A percentile compares a stretch with the other conserved stretches of the same genome.
Conservation (phyloP, 2,888 invertebrate species). For the Antheraea yamamai region DNA sequence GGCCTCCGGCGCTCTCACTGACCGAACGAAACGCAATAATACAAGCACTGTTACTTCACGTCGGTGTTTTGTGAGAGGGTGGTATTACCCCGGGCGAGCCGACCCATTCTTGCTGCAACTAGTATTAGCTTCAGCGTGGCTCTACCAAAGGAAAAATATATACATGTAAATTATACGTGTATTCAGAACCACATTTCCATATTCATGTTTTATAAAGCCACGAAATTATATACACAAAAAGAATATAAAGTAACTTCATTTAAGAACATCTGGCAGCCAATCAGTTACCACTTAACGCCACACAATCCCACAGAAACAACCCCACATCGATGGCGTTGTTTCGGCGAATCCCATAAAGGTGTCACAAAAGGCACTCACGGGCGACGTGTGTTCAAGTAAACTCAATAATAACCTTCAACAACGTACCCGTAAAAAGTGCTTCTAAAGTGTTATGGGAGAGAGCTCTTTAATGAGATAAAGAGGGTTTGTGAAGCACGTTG, state of each 20-base stretch:
- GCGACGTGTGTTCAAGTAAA: conserved; percentile 53
- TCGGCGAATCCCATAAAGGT: conserved; percentile 27
- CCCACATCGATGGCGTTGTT: conserved; percentile 13
- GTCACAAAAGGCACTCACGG: conserved; percentile 48
- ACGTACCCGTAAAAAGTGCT: conserved; percentile 12
- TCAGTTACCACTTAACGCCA: background rate
- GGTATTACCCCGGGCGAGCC: too few species aligned
- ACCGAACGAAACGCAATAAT: too few species aligned
- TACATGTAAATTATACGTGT: background rate
- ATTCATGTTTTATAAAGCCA: background rate
- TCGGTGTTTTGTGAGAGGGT: too few species aligned
- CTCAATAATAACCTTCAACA: conserved; percentile 47
- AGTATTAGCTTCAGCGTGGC: too few species aligned
- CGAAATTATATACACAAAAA: background rate
- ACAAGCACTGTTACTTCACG: too few species aligned
- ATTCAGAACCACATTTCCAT: background rate
- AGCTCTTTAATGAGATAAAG: conserved; percentile 44
- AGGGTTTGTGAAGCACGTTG: conserved; percentile 25
- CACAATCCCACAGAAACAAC: background rate
- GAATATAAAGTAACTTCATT: background rate
- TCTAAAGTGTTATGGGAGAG: conserved; percentile 32
- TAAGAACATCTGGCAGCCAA: background rate
- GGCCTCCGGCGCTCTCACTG: too few species aligned
- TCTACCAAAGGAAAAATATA: too few species aligned
- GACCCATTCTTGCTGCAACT: too few species aligned